These are phyloP conservation scores for Archilochus colubris DNA, from an alignment of 2,113 vertebrate species.

Conservation along the genomic window DNA sequence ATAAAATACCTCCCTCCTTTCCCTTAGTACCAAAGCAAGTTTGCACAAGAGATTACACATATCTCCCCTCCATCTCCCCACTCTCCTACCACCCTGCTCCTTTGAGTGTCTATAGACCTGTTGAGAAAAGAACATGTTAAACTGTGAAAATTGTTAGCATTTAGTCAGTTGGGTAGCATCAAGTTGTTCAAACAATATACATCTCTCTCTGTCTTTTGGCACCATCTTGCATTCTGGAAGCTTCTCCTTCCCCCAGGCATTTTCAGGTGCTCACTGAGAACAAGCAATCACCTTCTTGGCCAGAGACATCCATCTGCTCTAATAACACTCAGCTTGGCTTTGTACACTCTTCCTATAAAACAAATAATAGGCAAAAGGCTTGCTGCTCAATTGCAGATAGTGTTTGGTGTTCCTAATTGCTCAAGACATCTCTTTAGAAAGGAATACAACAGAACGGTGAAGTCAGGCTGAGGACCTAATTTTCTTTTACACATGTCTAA, in stretches of 20 bases:
- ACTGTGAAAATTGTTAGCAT: background rate
- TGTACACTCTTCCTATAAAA: background rate
- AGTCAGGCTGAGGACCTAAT: background rate
- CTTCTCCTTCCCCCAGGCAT: background rate
- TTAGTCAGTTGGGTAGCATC: background rate
- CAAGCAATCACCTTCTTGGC: background rate
- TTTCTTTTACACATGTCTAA: background rate
- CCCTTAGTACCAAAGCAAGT: background rate
- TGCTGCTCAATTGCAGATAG: background rate
- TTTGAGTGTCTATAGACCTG: background rate
- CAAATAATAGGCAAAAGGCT: background rate
- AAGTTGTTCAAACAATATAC: background rate
- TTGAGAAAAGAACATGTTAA: background rate
- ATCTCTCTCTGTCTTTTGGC: background rate
- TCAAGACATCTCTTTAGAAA: background rate
- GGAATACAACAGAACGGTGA: background rate
- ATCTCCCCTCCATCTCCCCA: background rate
- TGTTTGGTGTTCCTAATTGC: background rate
- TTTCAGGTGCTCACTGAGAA: background rate
- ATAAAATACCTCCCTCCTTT: background rate
- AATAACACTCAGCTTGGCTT: background rate
- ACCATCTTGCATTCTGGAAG: background rate
- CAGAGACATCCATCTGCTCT: background rate
- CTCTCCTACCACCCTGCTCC: fast-evolving
- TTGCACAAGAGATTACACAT: background rate